A percentile compares a stretch with the other conserved stretches of the same genome.
Conservation (phyloP, 2,797 vertebrate species). For the Morus bassanus region DNA sequence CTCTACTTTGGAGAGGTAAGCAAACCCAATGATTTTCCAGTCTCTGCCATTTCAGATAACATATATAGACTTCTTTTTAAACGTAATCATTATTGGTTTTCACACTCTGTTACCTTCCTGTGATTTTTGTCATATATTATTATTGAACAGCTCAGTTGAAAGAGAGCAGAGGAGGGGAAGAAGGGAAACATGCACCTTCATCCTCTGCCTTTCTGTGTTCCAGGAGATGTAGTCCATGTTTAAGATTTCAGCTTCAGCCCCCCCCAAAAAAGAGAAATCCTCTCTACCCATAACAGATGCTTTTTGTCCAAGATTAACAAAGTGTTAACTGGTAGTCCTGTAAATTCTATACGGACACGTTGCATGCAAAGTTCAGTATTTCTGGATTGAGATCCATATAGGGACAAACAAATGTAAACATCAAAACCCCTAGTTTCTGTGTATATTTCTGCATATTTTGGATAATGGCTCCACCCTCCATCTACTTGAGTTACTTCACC, state of each 20-base stretch:
- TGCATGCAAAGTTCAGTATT: background rate
- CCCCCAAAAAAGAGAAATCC: background rate
- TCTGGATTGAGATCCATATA: background rate
- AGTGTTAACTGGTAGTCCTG: background rate
- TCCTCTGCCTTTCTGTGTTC: background rate
- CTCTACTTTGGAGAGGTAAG: constrained; percentile 76
- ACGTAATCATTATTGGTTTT: background rate
- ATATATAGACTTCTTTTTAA: background rate
- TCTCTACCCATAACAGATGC: background rate
- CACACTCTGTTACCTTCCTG: background rate
- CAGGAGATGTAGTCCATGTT: background rate
- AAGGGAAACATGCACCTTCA: background rate
- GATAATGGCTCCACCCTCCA: background rate
- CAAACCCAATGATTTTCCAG: background rate
- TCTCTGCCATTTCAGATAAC: background rate
- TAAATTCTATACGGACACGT: background rate
- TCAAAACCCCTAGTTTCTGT: background rate
- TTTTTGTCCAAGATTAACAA: background rate
- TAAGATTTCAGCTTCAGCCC: background rate
- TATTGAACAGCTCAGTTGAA: background rate
- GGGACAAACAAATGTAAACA: background rate
- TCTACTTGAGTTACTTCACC: background rate
- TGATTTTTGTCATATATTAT: background rate
- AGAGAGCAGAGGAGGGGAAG: background rate
- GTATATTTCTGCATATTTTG: background rate